Conservation (phyloP, 1,140 invertebrate species). For the Anoplolepis gracilipes region DNA sequence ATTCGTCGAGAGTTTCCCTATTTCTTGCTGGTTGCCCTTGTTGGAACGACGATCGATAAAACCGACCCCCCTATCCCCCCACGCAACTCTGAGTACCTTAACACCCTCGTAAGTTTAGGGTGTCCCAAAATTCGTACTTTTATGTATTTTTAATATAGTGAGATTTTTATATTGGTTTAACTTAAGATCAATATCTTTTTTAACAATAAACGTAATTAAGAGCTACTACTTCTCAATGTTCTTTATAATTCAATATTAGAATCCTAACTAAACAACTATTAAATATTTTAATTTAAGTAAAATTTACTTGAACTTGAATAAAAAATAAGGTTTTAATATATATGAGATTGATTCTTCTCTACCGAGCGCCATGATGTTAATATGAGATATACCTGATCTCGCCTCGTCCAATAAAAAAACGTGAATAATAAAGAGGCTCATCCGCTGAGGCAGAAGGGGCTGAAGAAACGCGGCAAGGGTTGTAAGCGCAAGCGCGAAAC, state of each 20-base stretch:
- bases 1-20: conserved; percentile 78
- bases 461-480: conserved; percentile 77
- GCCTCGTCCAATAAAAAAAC: conserved; percentile 73
- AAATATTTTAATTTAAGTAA: neutral
- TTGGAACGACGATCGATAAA: conserved; percentile 80
- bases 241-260: neutral
- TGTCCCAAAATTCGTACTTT: neutral
- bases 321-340: neutral
- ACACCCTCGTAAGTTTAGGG: conserved; percentile 46
- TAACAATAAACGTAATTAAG: neutral
- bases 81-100: conserved; percentile 52
- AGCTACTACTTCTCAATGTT: neutral
- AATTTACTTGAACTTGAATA: neutral
- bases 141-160: neutral
- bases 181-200: neutral
- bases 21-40: conserved; percentile 81
- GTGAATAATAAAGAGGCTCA: conserved; percentile 80
- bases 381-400: conserved; percentile 55
- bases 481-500: conserved; percentile 83
- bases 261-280: neutral
- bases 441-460: conserved; percentile 65
- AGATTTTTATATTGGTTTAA: conserved; percentile 4
- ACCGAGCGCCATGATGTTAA: conserved; percentile 76
- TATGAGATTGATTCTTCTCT: conserved; percentile 2
- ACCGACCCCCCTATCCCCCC: conserved; percentile 56